Conservation (phyloP, 2,888 invertebrate genomes). For the Horisme vitalbata region DNA sequence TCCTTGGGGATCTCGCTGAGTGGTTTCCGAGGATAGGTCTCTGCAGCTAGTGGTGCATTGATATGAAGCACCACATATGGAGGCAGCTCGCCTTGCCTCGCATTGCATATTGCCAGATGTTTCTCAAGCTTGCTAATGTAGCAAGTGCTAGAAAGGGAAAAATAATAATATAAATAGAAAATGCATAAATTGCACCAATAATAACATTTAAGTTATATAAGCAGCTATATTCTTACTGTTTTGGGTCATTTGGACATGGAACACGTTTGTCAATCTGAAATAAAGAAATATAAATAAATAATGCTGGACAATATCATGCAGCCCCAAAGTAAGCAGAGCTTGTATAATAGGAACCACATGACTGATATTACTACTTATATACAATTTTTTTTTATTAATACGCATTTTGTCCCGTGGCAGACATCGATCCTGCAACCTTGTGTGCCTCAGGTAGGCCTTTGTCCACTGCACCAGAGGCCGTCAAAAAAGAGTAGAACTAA, state of each 20-base stretch:
- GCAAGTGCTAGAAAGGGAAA: constrained; percentile 81
- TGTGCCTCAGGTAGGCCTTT: too few relatives aligned
- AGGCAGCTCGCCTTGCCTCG: constrained; percentile 75
- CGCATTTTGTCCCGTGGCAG: too few relatives aligned
- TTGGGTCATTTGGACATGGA: constrained; percentile 88
- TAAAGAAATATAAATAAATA: background rate
- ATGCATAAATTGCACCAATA: too few relatives aligned
- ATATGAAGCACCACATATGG: constrained; percentile 82
- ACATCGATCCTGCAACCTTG: too few relatives aligned
- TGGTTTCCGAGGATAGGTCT: constrained; percentile 44
- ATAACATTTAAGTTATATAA: too few relatives aligned
- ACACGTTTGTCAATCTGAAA: constrained; percentile 79
- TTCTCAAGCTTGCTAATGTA: constrained; percentile 86
- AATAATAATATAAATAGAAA: background rate
- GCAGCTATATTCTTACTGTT: constrained; percentile 86
- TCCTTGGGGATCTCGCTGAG: constrained; percentile 57
- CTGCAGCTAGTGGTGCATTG: constrained; percentile 48
- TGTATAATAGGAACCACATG: too few relatives aligned
- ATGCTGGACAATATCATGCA: too few relatives aligned
- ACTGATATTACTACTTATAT: too few relatives aligned
- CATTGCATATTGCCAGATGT: constrained; percentile 89
- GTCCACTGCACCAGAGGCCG: too few relatives aligned
- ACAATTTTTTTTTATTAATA: too few relatives aligned
- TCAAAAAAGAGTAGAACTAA: too few relatives aligned
- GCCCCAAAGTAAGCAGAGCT: too few relatives aligned